These are phyloP conservation scores for Pentamera pediparva DNA, from an alignment of 53 echinoderm and acorn worm species.

Conservation along the genomic window DNA sequence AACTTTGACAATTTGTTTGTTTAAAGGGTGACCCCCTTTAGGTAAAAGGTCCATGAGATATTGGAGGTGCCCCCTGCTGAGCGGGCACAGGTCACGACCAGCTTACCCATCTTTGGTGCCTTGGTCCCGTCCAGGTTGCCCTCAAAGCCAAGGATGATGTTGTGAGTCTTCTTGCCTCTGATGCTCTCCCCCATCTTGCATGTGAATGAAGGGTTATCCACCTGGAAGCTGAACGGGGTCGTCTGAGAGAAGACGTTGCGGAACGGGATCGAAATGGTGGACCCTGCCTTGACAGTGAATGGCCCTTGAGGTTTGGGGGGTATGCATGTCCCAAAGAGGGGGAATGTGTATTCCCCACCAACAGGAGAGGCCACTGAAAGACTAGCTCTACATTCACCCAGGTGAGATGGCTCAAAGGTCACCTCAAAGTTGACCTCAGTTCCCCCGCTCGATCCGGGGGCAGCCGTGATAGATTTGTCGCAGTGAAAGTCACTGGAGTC, in stretches of 20 bases:
- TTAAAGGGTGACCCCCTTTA: conserved; percentile 79
- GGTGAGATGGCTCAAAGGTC: conserved; percentile 88
- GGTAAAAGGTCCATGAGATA: conserved; percentile 94
- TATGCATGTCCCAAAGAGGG: conserved; percentile 95
- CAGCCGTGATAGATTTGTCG: conserved; percentile 86
- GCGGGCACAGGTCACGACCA: conserved; percentile 82
- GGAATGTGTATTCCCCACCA: conserved; percentile 94
- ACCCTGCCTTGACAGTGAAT: conserved; percentile 79
- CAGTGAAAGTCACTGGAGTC: conserved; percentile 97
- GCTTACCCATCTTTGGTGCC: conserved; percentile 98
- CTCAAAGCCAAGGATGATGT: conserved; percentile 91
- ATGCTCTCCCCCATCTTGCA: conserved; percentile 92
- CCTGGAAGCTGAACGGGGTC: conserved; percentile 86
- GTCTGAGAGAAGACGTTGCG: conserved; percentile 94
- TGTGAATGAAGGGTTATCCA: conserved; percentile 87
- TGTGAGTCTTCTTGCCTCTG: conserved; percentile 94
- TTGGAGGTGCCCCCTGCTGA: conserved; percentile 95
- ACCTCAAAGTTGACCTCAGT: conserved; percentile 91
- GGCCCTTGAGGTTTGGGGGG: conserved; percentile 93
- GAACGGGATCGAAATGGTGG: conserved; percentile 92
- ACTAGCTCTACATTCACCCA: conserved; percentile 83
- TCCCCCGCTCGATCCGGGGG: conserved; percentile 91
- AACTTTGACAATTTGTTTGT: background rate
- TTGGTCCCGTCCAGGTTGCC: conserved; percentile 81
- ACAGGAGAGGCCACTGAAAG: conserved; percentile 64